phyloP scores from a whole-genome alignment of 64 coral and sea anemone genomes.

The Dendrophyllia cribrosa region DNA sequence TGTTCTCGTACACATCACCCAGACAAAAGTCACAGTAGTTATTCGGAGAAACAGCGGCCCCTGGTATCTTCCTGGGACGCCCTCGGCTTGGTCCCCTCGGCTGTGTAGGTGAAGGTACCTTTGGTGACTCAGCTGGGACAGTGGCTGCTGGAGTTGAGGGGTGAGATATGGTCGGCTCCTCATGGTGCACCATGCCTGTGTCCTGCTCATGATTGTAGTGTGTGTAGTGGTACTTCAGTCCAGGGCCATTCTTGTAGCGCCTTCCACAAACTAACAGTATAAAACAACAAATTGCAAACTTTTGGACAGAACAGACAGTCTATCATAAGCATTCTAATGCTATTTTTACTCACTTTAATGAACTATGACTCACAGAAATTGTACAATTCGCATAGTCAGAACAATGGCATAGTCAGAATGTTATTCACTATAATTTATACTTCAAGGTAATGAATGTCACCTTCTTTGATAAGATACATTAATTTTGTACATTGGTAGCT shows the following conservation, averaged over 20 bases:
- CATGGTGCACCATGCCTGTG: constrained; percentile 1
- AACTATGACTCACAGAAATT: too few relatives aligned
- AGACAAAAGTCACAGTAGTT: constrained; percentile 98
- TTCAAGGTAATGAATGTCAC: too few relatives aligned
- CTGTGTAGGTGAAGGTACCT: constrained; percentile 18
- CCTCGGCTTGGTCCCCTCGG: constrained; percentile 33
- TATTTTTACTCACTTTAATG: too few relatives aligned
- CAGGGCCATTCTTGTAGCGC: constrained; percentile 98
- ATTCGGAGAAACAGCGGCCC: constrained; percentile 76
- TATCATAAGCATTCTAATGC: too few relatives aligned
- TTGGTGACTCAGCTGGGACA: constrained; percentile 69
- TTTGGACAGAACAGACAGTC: too few relatives aligned
- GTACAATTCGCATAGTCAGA: too few relatives aligned
- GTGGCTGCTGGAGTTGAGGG: constrained; percentile 60
- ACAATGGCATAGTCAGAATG: too few relatives aligned
- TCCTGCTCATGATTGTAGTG: constrained; percentile 97
- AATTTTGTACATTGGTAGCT: too few relatives aligned
- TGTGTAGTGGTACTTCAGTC: constrained; percentile 96
- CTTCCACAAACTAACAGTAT: constrained; percentile 90
- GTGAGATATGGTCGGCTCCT: constrained; percentile 64
- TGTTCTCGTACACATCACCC: constrained; percentile 91
- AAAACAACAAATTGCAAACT: not conserved
- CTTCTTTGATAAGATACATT: too few relatives aligned
- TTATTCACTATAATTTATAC: too few relatives aligned
- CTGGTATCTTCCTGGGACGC: constrained; percentile 28